phyloP scores from a whole-genome alignment of 2,888 invertebrate species.

The Pseudoips prasinana region DNA sequence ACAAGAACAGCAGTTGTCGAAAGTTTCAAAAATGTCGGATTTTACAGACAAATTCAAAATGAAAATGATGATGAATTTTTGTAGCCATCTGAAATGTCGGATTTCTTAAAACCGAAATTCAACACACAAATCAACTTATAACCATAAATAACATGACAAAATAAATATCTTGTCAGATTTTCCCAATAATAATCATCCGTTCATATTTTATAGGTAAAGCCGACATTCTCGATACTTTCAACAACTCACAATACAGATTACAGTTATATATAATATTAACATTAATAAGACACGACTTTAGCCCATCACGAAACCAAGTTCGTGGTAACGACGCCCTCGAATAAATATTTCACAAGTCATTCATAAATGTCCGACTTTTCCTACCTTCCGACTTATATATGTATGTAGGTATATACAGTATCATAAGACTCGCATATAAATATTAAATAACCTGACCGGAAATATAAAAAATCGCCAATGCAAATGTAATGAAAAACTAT shows the following conservation, averaged over 20 bases:
- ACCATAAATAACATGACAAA: too few relatives aligned
- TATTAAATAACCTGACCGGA: too few relatives aligned
- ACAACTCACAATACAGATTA: slow-evolving; percentile 17
- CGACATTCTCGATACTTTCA: slow-evolving; percentile 6
- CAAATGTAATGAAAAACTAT: not conserved
- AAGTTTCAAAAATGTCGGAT: slow-evolving; percentile 7
- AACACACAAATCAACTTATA: slow-evolving; percentile 3
- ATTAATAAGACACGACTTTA: slow-evolving; percentile 58
- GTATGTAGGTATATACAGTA: too few relatives aligned
- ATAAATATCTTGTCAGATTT: not conserved
- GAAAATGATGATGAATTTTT: not conserved
- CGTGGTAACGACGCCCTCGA: slow-evolving; percentile 10
- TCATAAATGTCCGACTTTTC: not conserved
- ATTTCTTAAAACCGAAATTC: slow-evolving; percentile 26
- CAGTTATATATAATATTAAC: slow-evolving; percentile 30
- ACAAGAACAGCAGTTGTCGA: slow-evolving; percentile 15
- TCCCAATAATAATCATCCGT: too few relatives aligned
- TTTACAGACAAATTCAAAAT: too few relatives aligned
- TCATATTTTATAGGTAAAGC: too few relatives aligned
- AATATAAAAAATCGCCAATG: not conserved
- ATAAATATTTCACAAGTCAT: not conserved
- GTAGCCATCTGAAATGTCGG: not conserved
- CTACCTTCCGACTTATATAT: not conserved
- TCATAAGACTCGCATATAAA: too few relatives aligned
- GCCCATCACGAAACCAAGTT: slow-evolving; percentile 35